Evolutionary conservation across 2,888 invertebrate genomes (phyloP), one percentile per base, ranked within the genome.

Genomic region (Hetaerina titia): DNA sequence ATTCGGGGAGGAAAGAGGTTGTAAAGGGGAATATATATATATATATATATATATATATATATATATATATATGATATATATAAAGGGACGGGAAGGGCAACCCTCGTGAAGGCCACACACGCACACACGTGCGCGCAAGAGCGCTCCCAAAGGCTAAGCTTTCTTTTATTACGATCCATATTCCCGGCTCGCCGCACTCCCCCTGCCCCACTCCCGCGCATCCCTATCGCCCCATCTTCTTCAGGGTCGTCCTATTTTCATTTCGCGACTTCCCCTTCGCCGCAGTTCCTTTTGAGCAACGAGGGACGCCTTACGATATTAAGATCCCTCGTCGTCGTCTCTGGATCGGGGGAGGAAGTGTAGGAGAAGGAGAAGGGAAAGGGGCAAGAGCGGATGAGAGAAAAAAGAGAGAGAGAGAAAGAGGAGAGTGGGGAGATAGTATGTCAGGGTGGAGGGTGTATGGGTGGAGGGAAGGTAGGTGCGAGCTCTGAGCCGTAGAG

Each of bases 121-220:
- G 0, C n/a, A 57, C 57, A n/a, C 15, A n/a, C 8, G 56, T 69
- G 22, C 64, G 63, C 60, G 45, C 31, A 64, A 25, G 63, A 64
- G 11, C 64, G 6, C 69, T 45, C 69, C 69, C 69, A 92, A 92
- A 92, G 69, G 92, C 69, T 92, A 92, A 92, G 56, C 92, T 92
- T 92, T 92, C 92, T 92, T 92, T 92, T 92, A 92, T 92, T 92
- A 92, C 92, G 69, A 92, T 89, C 89, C 89, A 89, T 89, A 89
- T 89, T 89, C 89, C 89, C 89, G 56, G 25, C 81, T 81, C 81
- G 31, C 81, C 81, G 81, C 81, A 25, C 81, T 31, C 9, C 69
- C 69, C n/a, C 81, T 81, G 11, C 81, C 45, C 45, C n/a, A 31
- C 81, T 31, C 81, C 31, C 25, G 31, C 1, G 6, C 81, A 5